These are phyloP conservation scores for Dromaius novaehollandiae DNA, from an alignment of 2,113 vertebrate genomes.

Conservation along the genomic window DNA sequence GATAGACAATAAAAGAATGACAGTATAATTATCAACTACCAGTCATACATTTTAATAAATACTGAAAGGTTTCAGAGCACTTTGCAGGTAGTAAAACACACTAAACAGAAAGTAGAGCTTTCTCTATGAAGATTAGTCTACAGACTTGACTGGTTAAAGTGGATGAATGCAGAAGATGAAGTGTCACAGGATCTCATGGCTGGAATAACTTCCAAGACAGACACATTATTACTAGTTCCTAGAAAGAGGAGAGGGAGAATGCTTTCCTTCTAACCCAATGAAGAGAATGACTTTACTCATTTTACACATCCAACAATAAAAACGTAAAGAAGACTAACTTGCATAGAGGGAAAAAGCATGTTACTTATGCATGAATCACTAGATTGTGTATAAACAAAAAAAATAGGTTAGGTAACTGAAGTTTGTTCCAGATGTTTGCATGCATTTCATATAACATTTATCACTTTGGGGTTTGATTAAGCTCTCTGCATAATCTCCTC, in stretches of 20 bases:
- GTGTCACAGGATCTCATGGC: accelerated
- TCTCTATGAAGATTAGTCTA: neutral
- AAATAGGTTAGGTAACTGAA: neutral
- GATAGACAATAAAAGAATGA: neutral
- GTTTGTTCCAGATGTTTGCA: neutral
- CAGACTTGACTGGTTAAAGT: neutral
- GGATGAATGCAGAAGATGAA: neutral
- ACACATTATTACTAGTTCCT: neutral
- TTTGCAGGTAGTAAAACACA: neutral
- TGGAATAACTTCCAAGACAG: neutral
- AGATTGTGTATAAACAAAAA: neutral
- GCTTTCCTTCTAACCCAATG: neutral
- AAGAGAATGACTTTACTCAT: neutral
- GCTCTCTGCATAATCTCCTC: neutral
- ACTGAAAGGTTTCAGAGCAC: neutral
- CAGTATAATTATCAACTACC: neutral
- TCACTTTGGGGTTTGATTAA: neutral
- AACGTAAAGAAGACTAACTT: neutral
- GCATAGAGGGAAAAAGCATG: neutral
- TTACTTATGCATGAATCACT: neutral
- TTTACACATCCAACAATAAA: neutral
- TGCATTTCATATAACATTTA: neutral
- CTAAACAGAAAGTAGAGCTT: neutral
- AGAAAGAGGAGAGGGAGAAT: neutral
- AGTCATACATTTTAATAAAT: neutral